These are phyloP conservation scores for Drosophila nannoptera DNA, from an alignment of 1,140 invertebrate species.

Conservation along the genomic window DNA sequence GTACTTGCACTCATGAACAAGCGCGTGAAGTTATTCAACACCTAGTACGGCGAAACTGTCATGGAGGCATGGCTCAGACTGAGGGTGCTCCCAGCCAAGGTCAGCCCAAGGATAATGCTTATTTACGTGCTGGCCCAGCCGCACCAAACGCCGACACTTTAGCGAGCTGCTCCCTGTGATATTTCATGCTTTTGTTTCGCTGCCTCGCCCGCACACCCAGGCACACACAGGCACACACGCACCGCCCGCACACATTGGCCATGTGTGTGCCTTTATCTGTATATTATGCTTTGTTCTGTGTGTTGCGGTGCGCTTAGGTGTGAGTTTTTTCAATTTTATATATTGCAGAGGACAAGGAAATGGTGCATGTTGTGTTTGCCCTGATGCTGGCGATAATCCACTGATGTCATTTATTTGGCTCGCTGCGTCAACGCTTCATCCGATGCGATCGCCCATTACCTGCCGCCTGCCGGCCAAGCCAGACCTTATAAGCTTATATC, in stretches of 20 bases:
- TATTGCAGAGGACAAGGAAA: conserved; percentile 61
- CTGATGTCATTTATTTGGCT: conserved; percentile 72
- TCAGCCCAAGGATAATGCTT: conserved; percentile 71
- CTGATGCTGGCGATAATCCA: conserved; percentile 73
- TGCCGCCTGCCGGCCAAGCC: conserved; percentile 21
- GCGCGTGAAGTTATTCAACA: conserved; percentile 74
- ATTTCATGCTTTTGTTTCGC: conserved; percentile 74
- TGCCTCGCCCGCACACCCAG: conserved; percentile 35
- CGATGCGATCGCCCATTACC: neutral
- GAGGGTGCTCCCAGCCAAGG: conserved; percentile 50
- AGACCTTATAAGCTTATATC: conserved; percentile 69
- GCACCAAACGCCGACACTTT: conserved; percentile 61
- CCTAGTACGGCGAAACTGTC: conserved; percentile 53
- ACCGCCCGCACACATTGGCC: conserved; percentile 13
- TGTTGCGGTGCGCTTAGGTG: neutral
- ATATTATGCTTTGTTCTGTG: conserved; percentile 32
- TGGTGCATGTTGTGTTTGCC: conserved; percentile 65
- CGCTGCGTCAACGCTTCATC: conserved; percentile 50
- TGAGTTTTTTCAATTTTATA: conserved; percentile 67
- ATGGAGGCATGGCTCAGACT: conserved; percentile 19
- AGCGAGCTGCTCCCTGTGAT: conserved; percentile 48
- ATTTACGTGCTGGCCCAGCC: conserved; percentile 56
- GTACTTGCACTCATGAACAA: conserved; percentile 73
- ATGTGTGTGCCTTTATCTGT: conserved; percentile 27
- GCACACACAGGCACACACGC: conserved; percentile 32